Evolutionary conservation across 2,797 vertebrate genomes (phyloP).

Genomic region (Remorina albescens): DNA sequence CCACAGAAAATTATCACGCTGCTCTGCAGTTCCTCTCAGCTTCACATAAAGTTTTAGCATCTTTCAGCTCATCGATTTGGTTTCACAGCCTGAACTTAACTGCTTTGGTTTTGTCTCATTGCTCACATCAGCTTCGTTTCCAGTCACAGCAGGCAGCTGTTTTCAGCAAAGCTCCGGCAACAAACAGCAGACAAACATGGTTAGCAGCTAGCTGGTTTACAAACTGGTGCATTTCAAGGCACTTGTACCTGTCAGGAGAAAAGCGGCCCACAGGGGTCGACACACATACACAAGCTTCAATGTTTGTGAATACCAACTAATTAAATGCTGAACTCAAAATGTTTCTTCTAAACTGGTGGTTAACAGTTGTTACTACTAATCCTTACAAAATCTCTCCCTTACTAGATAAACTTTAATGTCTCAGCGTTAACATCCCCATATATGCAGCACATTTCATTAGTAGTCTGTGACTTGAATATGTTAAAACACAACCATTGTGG

Average conservation of each 20-base stretch:
- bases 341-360: no score
- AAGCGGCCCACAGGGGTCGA: no score
- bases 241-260: no score
- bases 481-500: constrained; percentile 1
- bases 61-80: background rate
- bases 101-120: constrained; percentile 6
- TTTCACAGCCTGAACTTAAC: background rate
- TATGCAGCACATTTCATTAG: background rate
- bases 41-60: background rate
- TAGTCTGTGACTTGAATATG: background rate
- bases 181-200: background rate
- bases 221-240: no score
- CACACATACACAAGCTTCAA: no score
- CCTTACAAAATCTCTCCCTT: no score
- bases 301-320: no score
- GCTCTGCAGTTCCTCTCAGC: background rate
- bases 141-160: background rate
- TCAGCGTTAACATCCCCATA: background rate
- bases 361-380: no score
- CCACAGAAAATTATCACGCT: background rate
- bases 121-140: background rate
- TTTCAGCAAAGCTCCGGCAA: background rate
- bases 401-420: background rate
- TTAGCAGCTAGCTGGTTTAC: background rate
- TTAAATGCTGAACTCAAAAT: no score